Evolutionary conservation across 2,888 invertebrate genomes (phyloP), one percentile per base, ranked within the genome.

Genomic region (Acleris cristana): DNA sequence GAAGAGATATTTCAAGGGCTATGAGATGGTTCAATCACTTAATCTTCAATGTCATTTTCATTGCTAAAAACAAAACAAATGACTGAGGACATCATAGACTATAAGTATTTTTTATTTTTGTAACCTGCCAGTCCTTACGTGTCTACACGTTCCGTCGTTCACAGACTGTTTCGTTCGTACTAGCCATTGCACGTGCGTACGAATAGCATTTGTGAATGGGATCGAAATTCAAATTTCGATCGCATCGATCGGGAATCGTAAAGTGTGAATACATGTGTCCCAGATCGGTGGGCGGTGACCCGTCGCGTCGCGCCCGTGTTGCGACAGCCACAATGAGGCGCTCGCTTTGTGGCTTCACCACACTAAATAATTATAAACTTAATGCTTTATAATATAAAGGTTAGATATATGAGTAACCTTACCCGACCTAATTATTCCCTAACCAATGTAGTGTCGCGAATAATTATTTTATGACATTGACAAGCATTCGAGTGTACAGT

Each of bases 261-360:
- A 59, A 65, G 67, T 67, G 67, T 67, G 67, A 67, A 67, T 63
- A 63, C 67, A 66, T 23, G 75, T 80, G 83, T 73, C 81, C 88
- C 75, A 87, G 77, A 81, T 87, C 76, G 76, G 74, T 69, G 78
- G 56, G 76, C 79, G 78, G 77, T 85, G 85, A 82, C 81, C 83
- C 85, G 86, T 63, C 81, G 75, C 81, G 83, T 78, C 80, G 79
- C 83, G 74, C 83, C 86, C 80, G 77, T 83, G 81, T 84, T 78
- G 81, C 81, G 81, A 71, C 74, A 70, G 64, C 69, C 71, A 76
- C 78, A 62, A 53, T 63, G 58, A 48, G 48, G 48, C 82, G 80
- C 77, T 75, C 77, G 81, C 80, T 86, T 84, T 85, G 40, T 40
- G 40, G 40, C 40, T 40, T 14, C 14, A 40, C 40, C 40, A 14